Evolutionary conservation across 2,888 invertebrate species (phyloP).

Genomic region (Philhelius pedissequus): DNA sequence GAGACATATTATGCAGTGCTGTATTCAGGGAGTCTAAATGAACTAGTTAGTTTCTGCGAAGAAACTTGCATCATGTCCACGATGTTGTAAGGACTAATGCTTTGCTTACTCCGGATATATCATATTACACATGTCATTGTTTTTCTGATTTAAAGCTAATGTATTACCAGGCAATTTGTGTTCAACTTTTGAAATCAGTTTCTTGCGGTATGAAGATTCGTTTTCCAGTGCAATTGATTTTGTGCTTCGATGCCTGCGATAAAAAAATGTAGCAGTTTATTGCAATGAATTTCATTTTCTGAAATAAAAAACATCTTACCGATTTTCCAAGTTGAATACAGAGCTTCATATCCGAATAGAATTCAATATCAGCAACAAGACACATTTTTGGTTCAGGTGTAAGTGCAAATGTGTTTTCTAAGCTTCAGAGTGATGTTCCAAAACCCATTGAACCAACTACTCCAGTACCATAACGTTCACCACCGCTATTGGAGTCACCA

Average conservation of each 20-base stretch:
- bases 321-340: constrained; percentile 89
- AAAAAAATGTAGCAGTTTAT: background rate
- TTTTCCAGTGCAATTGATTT: constrained; percentile 83
- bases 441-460: constrained; percentile 83
- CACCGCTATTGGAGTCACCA: constrained; percentile 73
- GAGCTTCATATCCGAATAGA: constrained; percentile 85
- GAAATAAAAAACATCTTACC: constrained; percentile 76
- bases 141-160: constrained; percentile 87
- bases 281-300: background rate
- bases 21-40: no score
- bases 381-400: constrained; percentile 86
- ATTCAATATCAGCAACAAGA: constrained; percentile 87
- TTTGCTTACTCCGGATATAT: constrained; percentile 70
- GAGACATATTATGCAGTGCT: no score
- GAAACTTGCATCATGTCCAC: no score
- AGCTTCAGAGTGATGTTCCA: constrained; percentile 83
- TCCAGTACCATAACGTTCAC: constrained; percentile 82
- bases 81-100: no score
- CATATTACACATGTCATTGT: constrained; percentile 87
- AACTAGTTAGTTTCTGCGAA: no score
- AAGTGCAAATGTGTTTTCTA: constrained; percentile 83
- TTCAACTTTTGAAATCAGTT: constrained; percentile 78
- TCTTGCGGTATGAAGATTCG: constrained; percentile 71
- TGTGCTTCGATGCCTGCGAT: constrained; percentile 83
- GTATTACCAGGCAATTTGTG: constrained; percentile 84